Conservation (phyloP, 1,140 invertebrate genomes). For the Pogonognathellus flavescens region DNA sequence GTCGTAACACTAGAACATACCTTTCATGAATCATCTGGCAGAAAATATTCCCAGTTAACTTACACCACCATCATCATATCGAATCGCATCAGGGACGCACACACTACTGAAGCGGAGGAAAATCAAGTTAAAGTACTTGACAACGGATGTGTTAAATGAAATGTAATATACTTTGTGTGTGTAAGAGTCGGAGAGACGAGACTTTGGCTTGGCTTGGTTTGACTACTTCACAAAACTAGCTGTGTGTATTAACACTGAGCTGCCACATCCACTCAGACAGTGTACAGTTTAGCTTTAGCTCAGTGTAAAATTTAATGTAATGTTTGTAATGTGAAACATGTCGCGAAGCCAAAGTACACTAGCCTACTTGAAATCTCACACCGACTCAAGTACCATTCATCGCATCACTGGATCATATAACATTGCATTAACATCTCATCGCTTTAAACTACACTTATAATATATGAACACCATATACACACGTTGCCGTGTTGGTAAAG, state of each 20-base stretch:
- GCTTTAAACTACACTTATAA: not conserved
- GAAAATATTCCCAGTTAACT: not conserved
- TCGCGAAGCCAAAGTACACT: constrained; percentile 24
- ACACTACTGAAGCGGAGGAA: not conserved
- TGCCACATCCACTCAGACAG: not conserved
- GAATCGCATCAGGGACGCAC: not conserved
- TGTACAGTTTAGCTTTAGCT: not conserved
- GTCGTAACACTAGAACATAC: too few relatives aligned
- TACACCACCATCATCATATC: not conserved
- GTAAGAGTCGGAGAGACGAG: not conserved
- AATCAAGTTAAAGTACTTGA: constrained; percentile 36
- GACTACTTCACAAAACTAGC: not conserved
- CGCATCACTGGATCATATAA: constrained; percentile 43
- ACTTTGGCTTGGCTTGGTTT: not conserved
- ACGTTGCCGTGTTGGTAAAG: too few relatives aligned
- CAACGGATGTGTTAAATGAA: constrained; percentile 48
- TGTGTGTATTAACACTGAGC: too few relatives aligned
- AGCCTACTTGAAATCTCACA: constrained; percentile 38
- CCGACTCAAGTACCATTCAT: constrained; percentile 39
- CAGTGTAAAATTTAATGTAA: constrained; percentile 21
- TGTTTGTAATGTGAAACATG: constrained; percentile 44
- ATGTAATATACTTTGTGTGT: constrained; percentile 30
- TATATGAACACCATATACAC: not conserved
- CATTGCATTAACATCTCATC: constrained; percentile 26
- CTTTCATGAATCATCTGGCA: not conserved